These are phyloP conservation scores for Pyrgus malvae DNA, from an alignment of 2,888 invertebrate species.

Conservation along the genomic window DNA sequence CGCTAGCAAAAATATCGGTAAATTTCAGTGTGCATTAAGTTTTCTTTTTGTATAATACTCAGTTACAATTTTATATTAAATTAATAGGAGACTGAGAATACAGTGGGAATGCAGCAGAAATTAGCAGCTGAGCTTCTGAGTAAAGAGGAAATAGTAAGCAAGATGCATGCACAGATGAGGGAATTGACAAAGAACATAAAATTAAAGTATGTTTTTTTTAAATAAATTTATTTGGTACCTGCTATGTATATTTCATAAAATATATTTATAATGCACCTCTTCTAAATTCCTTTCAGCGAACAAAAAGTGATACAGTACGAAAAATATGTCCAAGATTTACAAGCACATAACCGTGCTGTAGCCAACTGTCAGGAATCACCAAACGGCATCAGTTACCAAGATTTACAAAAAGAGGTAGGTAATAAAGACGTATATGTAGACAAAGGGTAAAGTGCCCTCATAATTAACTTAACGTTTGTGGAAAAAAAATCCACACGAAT, in stretches of 20 bases:
- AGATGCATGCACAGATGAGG: constrained; percentile 70
- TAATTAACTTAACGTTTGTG: background rate
- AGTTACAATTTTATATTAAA: background rate
- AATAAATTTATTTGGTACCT: background rate
- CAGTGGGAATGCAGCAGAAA: constrained; percentile 72
- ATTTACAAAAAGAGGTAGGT: constrained; percentile 70
- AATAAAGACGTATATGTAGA: no score
- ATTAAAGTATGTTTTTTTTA: constrained; percentile 54
- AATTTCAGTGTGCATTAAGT: no score
- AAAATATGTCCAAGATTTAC: constrained; percentile 62
- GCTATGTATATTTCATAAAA: background rate
- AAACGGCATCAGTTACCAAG: constrained; percentile 56
- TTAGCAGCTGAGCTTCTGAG: constrained; percentile 70
- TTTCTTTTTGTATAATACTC: no score
- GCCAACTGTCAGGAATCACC: constrained; percentile 53
- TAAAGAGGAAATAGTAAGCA: constrained; percentile 69
- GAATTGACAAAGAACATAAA: constrained; percentile 69
- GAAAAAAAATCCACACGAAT: no score
- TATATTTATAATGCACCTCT: background rate
- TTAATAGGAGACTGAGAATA: constrained; percentile 65
- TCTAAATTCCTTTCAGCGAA: constrained; percentile 50
- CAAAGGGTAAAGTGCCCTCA: no score
- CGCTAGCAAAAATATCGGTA: constrained; percentile 68
- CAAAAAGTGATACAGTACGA: constrained; percentile 74
- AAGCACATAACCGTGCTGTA: constrained; percentile 54